phyloP scores from a whole-genome alignment of 2,113 vertebrate genomes.

The Astur gentilis region DNA sequence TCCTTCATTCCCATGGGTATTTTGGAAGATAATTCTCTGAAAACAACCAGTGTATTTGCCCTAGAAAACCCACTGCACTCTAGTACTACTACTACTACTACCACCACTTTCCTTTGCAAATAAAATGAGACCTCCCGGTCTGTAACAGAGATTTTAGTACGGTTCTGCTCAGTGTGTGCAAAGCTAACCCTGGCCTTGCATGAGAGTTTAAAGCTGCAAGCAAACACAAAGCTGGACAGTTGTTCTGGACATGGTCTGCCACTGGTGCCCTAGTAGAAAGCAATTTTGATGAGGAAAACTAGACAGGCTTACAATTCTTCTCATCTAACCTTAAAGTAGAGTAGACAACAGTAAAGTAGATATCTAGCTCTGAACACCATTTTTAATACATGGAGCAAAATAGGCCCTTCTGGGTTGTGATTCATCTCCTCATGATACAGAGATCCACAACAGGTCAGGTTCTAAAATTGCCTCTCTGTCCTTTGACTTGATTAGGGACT shows the following conservation, averaged over 20 bases:
- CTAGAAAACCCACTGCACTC: background rate
- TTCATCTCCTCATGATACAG: background rate
- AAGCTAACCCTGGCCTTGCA: background rate
- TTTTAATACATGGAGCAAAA: background rate
- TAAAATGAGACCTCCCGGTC: background rate
- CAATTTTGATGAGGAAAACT: background rate
- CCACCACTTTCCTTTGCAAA: background rate
- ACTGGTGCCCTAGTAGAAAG: background rate
- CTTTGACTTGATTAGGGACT: background rate
- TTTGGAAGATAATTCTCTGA: background rate
- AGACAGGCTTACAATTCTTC: background rate
- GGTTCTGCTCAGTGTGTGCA: background rate
- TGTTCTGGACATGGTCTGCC: background rate
- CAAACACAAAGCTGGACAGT: background rate
- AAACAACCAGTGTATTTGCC: background rate
- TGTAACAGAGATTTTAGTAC: background rate
- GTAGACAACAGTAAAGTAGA: background rate
- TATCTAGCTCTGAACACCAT: background rate
- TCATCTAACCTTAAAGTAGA: background rate
- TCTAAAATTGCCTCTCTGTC: background rate
- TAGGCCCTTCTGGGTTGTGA: background rate
- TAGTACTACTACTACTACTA: background rate
- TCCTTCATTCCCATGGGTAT: background rate
- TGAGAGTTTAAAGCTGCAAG: background rate
- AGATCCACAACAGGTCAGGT: background rate